Percentiles rank a stretch among this genome's conserved stretches.
These are phyloP conservation scores for Malthinus flaveolus DNA, from an alignment of 2,888 invertebrate genomes.

Conservation along the genomic window DNA sequence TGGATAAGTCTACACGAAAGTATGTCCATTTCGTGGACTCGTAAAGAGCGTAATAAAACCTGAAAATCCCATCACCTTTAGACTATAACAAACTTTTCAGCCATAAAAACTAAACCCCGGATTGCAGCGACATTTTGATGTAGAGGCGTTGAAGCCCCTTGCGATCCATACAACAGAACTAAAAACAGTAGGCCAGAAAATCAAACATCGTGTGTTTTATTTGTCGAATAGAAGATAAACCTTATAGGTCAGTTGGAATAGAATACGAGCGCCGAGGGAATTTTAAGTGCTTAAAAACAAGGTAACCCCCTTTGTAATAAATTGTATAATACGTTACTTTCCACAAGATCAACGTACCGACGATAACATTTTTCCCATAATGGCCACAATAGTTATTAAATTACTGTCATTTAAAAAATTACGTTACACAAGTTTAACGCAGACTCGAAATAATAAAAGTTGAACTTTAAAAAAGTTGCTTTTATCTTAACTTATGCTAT, in stretches of 20 bases:
- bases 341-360: not conserved
- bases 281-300: slow-evolving; percentile 44
- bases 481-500: too few relatives aligned
- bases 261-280: slow-evolving; percentile 46
- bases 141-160: slow-evolving; percentile 37
- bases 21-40: slow-evolving; percentile 30
- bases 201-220: slow-evolving; percentile 39
- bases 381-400: too few relatives aligned
- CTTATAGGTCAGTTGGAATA: slow-evolving; percentile 44
- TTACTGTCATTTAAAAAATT: too few relatives aligned
- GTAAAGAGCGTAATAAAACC: slow-evolving; percentile 44
- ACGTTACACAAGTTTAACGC: too few relatives aligned
- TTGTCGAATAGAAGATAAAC: slow-evolving; percentile 39
- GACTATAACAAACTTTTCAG: slow-evolving; percentile 41
- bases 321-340: slow-evolving; percentile 19
- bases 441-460: too few relatives aligned
- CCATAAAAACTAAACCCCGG: slow-evolving; percentile 42
- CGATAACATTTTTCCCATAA: too few relatives aligned
- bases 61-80: slow-evolving; percentile 42
- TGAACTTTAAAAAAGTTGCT: too few relatives aligned
- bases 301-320: slow-evolving; percentile 30
- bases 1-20: slow-evolving; percentile 18
- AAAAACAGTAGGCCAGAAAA: slow-evolving; percentile 40
- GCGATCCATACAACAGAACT: slow-evolving; percentile 37
- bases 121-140: slow-evolving; percentile 47